Evolutionary conservation across 1,140 invertebrate species (phyloP).

Genomic region (Leptoteleia sp.): DNA sequence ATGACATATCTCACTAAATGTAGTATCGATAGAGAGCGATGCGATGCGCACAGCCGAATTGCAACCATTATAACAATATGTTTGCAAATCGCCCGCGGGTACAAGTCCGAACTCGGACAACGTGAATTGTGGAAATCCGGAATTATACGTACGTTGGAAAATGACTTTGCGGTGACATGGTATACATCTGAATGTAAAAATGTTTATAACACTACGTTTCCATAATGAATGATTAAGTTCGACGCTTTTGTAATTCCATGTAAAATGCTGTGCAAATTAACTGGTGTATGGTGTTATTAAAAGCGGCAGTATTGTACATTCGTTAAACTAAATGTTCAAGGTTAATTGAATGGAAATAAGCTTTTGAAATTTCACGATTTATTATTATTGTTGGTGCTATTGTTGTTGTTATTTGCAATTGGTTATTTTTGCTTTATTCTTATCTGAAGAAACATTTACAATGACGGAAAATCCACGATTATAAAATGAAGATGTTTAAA

Average conservation of each 20-base stretch:
- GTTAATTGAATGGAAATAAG: too few relatives aligned
- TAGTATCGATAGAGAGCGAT: slow-evolving; percentile 54
- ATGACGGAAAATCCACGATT: too few relatives aligned
- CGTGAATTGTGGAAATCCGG: slow-evolving; percentile 65
- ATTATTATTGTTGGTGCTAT: too few relatives aligned
- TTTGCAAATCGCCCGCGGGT: slow-evolving; percentile 62
- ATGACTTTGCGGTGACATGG: slow-evolving; percentile 55
- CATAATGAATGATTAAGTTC: slow-evolving; percentile 44
- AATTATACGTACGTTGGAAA: slow-evolving; percentile 55
- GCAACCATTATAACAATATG: slow-evolving; percentile 66
- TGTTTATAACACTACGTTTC: slow-evolving; percentile 39
- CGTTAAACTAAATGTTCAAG: too few relatives aligned
- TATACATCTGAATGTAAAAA: slow-evolving; percentile 62
- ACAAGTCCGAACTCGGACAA: slow-evolving; percentile 55
- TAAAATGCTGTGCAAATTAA: too few relatives aligned
- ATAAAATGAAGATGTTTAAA: too few relatives aligned
- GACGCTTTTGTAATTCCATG: slow-evolving; percentile 32
- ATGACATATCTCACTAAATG: slow-evolving; percentile 59
- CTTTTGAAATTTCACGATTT: too few relatives aligned
- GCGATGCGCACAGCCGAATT: slow-evolving; percentile 51
- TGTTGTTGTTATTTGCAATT: too few relatives aligned
- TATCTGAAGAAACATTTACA: too few relatives aligned
- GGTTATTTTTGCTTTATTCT: too few relatives aligned
- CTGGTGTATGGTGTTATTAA: too few relatives aligned
- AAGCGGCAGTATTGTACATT: too few relatives aligned